Conservation (phyloP, 2,888 invertebrate species). For the Coelopa pilipes region DNA sequence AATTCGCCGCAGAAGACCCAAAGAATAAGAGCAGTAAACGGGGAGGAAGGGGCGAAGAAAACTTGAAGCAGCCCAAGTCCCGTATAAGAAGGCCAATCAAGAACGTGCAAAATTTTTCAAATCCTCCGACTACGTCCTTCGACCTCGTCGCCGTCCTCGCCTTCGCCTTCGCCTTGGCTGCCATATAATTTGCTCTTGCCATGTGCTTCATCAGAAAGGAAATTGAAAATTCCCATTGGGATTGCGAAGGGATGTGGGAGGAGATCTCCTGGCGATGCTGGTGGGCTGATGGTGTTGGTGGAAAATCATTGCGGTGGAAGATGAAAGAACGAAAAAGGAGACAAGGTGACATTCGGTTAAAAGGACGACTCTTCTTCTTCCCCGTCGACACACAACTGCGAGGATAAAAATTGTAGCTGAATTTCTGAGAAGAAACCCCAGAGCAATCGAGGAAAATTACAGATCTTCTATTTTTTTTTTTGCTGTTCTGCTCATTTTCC, state of each 20-base stretch:
- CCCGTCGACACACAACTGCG: background rate
- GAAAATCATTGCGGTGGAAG: background rate
- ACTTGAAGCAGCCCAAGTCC: conserved; percentile 47
- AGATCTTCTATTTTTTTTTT: conserved; percentile 15
- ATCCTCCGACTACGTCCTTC: conserved; percentile 23
- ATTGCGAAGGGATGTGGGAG: conserved; percentile 21
- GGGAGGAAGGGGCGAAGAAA: conserved; percentile 43
- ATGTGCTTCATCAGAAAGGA: conserved; percentile 66
- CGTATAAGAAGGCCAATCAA: conserved; percentile 60
- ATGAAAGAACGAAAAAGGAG: conserved; percentile 1
- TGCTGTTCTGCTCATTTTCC: conserved; percentile 4
- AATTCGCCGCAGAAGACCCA: conserved; percentile 33
- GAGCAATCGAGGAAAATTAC: conserved; percentile 30
- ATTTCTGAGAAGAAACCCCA: conserved; percentile 16
- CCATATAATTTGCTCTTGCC: conserved; percentile 65
- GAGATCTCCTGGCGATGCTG: background rate
- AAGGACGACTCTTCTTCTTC: conserved; percentile 7
- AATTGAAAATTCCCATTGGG: conserved; percentile 63
- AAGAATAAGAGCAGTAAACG: conserved; percentile 32
- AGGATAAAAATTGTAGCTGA: background rate
- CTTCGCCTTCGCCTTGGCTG: conserved; percentile 29
- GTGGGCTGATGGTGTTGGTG: background rate
- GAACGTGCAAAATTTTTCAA: conserved; percentile 53
- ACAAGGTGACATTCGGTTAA: background rate
- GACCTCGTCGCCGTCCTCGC: background rate